These are phyloP conservation scores for Henicopernis longicauda DNA, from an alignment of 2,113 vertebrate species.

Conservation along the genomic window DNA sequence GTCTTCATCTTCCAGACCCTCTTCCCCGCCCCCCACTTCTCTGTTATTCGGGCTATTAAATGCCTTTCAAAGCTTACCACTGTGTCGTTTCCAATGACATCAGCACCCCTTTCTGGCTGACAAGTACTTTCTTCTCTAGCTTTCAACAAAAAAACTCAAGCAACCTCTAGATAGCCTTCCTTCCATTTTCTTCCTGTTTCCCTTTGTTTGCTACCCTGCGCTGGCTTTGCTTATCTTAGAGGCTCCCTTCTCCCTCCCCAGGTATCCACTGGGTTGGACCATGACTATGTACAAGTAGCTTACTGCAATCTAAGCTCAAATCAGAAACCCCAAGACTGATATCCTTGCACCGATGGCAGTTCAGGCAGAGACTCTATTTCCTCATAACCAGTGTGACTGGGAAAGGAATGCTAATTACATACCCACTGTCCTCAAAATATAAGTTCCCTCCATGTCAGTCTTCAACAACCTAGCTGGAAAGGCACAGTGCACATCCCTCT, in stretches of 20 bases:
- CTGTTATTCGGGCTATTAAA: not conserved
- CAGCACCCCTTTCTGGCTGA: not conserved
- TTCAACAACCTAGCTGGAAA: not conserved
- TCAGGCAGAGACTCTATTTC: not conserved
- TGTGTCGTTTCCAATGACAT: not conserved
- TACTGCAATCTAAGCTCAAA: not conserved
- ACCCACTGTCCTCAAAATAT: not conserved
- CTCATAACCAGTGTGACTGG: not conserved
- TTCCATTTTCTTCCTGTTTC: not conserved
- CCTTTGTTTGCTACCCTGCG: not conserved
- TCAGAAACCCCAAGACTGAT: not conserved
- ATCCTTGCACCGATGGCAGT: not conserved
- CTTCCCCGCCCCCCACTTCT: not conserved
- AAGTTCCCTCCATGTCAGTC: not conserved
- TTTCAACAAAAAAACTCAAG: not conserved
- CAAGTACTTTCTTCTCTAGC: not conserved
- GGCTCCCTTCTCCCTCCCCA: not conserved
- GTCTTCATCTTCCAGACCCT: not conserved
- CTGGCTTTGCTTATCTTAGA: not conserved
- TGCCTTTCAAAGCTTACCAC: not conserved
- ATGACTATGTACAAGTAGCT: fast-evolving
- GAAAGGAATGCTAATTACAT: not conserved
- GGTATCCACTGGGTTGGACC: not conserved
- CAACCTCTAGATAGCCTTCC: not conserved
- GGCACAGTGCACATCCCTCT: not conserved